Percentiles rank a stretch among this genome's conserved stretches.
Conservation (phyloP, 1,140 invertebrate genomes). For the Planococcus citri region DNA sequence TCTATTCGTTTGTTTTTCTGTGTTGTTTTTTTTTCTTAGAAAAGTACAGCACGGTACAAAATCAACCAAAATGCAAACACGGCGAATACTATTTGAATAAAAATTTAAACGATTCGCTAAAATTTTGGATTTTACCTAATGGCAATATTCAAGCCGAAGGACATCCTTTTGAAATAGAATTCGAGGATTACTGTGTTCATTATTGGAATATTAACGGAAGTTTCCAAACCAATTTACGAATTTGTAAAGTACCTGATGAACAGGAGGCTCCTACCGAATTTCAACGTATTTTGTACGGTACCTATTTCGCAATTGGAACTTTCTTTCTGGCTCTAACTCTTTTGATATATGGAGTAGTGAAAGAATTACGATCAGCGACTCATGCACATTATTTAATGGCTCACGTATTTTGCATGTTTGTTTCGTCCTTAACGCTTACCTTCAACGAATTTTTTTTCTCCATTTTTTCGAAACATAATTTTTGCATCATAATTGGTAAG, state of each 20-base stretch:
- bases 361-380: conserved; percentile 25
- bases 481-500: conserved; percentile 24
- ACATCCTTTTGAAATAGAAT: not conserved
- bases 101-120: not conserved
- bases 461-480: not conserved
- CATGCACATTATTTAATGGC: conserved; percentile 26
- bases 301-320: conserved; percentile 24
- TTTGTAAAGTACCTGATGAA: not conserved
- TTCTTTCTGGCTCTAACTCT: conserved; percentile 26
- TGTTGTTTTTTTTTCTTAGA: not conserved
- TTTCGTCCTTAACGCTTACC: conserved; percentile 24
- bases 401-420: conserved; percentile 25
- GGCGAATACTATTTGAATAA: not conserved
- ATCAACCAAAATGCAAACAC: not conserved
- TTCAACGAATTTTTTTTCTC: conserved; percentile 16
- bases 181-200: conserved; percentile 1
- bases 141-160: not conserved
- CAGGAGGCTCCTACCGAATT: not conserved
- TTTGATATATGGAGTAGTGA: conserved; percentile 26
- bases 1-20: too few species aligned
- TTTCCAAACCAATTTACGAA: not conserved
- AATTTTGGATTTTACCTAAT: conserved; percentile 2
- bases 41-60: not conserved
- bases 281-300: conserved; percentile 23
- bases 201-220: not conserved